phyloP scores from a whole-genome alignment of 2,797 vertebrate genomes.

The Enteromius thamalakanensis region DNA sequence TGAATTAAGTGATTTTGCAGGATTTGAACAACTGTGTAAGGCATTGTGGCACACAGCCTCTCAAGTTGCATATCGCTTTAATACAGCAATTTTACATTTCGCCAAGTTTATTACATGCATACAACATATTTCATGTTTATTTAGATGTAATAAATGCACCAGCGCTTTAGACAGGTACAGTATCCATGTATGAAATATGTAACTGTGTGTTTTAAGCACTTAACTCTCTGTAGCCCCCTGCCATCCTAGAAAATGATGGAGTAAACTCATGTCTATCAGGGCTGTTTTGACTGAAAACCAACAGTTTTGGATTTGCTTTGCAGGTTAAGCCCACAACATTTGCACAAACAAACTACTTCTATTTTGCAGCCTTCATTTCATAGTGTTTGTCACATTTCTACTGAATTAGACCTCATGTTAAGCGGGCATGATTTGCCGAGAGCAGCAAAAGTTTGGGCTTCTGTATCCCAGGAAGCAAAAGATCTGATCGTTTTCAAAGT shows the following conservation, averaged over 20 bases:
- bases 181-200: background rate
- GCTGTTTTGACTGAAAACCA: background rate
- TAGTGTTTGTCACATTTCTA: background rate
- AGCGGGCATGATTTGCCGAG: background rate
- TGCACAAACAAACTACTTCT: constrained; percentile 12
- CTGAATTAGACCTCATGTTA: background rate
- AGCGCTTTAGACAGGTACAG: background rate
- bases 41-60: background rate
- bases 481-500: background rate
- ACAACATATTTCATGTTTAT: background rate
- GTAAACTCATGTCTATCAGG: background rate
- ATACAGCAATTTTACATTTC: constrained; percentile 2
- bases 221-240: background rate
- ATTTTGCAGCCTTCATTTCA: background rate
- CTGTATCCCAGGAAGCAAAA: background rate
- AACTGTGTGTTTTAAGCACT: background rate
- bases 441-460: background rate
- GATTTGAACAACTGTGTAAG: background rate
- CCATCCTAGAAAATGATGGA: background rate
- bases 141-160: background rate
- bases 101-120: background rate
- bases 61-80: background rate
- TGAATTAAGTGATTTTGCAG: background rate
- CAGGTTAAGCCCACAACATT: constrained; percentile 9
- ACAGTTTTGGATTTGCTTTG: background rate